Conservation (phyloP, 2,888 invertebrate genomes). For the Athripsodes cinereus region DNA sequence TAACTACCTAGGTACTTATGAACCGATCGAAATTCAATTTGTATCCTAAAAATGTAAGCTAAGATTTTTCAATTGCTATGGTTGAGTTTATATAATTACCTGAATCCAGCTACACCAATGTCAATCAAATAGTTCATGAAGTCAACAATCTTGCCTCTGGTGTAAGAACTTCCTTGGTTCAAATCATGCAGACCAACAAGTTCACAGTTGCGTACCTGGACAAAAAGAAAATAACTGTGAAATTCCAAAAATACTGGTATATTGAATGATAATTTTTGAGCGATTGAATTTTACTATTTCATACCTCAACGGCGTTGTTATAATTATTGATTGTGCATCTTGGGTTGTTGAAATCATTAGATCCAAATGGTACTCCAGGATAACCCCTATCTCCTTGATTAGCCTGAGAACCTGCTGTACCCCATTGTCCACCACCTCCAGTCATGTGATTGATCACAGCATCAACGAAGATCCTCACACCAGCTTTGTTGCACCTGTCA, state of each 20-base stretch:
- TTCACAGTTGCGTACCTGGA: slow-evolving; percentile 61
- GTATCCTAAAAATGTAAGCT: too few species aligned
- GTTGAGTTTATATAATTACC: too few species aligned
- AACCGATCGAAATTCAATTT: too few species aligned
- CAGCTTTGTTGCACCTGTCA: slow-evolving; percentile 65
- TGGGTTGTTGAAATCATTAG: slow-evolving; percentile 50
- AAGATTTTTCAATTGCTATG: too few species aligned
- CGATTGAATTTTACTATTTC: neutral
- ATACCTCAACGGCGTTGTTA: slow-evolving; percentile 48
- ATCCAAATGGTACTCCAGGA: slow-evolving; percentile 51
- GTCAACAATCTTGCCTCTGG: slow-evolving; percentile 55
- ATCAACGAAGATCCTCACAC: slow-evolving; percentile 75
- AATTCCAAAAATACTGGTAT: too few species aligned
- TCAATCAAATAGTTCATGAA: slow-evolving; percentile 58
- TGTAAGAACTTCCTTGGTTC: slow-evolving; percentile 60
- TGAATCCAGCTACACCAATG: slow-evolving; percentile 68
- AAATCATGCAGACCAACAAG: slow-evolving; percentile 69
- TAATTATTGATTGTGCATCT: slow-evolving; percentile 46
- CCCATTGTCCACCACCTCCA: slow-evolving; percentile 45
- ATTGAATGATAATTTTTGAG: too few species aligned
- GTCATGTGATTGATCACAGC: slow-evolving; percentile 75
- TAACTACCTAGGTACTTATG: too few species aligned
- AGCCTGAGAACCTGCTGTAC: slow-evolving; percentile 55
- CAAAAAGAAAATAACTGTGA: too few species aligned
- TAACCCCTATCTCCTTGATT: slow-evolving; percentile 43